Evolutionary conservation across 2,113 vertebrate genomes (phyloP).

Genomic region (Erinaceus europaeus): DNA sequence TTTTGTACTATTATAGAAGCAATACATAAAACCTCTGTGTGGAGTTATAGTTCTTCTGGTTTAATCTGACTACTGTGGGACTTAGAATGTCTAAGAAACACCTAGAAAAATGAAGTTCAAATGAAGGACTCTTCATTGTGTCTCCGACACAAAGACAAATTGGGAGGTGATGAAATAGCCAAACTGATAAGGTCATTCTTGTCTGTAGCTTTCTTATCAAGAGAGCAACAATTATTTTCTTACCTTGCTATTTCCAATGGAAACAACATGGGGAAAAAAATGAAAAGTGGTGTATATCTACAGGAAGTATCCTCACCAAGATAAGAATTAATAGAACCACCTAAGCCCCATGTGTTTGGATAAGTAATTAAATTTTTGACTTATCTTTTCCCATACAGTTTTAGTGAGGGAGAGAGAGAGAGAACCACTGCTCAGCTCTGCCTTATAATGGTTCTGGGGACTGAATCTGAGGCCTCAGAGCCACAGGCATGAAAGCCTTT

Average conservation of each 20-base stretch:
- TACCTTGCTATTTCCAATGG: conserved; percentile 34
- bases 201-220: conserved; percentile 8
- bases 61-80: conserved; percentile 28
- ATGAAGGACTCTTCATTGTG: conserved; percentile 46
- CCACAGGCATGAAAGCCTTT: too few species aligned
- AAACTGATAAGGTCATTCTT: conserved; percentile 22
- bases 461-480: too few species aligned
- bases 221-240: conserved; percentile 23
- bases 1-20: conserved; percentile 37
- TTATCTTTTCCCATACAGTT: not conserved
- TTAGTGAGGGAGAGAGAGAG: too few species aligned
- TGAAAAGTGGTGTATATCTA: not conserved
- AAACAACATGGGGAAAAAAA: conserved; percentile 24
- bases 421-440: too few species aligned
- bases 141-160: conserved; percentile 50
- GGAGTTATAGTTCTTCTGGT: conserved; percentile 26
- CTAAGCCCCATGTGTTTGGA: not conserved
- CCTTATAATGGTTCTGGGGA: too few species aligned
- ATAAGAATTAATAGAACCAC: conserved; percentile 2
- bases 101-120: conserved; percentile 42
- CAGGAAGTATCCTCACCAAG: not conserved
- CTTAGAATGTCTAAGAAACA: conserved; percentile 6
- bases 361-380: conserved; percentile 10
- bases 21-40: not conserved
- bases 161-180: conserved; percentile 41